Base-by-base conservation (phyloP, 1,140 invertebrate genomes). In the Akabosia matsudoensis region DNA sequence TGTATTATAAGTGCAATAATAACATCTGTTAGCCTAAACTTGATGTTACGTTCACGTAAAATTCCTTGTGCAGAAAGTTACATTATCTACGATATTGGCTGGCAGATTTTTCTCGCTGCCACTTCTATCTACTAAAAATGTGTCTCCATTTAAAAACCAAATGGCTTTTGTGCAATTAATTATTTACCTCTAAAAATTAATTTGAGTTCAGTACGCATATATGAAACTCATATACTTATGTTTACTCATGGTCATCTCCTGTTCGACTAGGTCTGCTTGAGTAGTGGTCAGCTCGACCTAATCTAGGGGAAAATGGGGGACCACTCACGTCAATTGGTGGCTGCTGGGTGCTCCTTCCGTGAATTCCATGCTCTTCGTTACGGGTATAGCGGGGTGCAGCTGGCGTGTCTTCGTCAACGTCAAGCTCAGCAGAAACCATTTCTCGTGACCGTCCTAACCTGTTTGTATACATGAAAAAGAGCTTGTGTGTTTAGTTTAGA, bases 371-470 rank as follows among this genome's bases (percentile, higher is more conserved):
- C 24, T 24, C 22, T 1, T 75, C 78, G 54, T 64, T 34, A 45
- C 75, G 28, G 0, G 72, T 33, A 22, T 72, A 45, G 0, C 78
- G 72, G 33, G 33, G 26, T n/a, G 33, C 28, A n/a, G 31, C 51
- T 14, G 74, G 52, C 34, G 22, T 24, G 26, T 74, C 72, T n/a
- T 79, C 78, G 30, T 79, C 78, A 26, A 64, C 67, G 31, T 75
- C 67, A 61, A 74, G 34, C 33, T 61, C 24, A 33, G 72, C 22
- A 18, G 75, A 79, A 24, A 73, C 70, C 56, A 73, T 74, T 73
- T 79, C 79, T n/a, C 64, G 24, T 16, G 79, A 77, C n/a, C 79
- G 33, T 16, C 79, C 79, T 34, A 78, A 74, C 70, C 79, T 79
- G 75, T 22, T 24, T 33, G 18, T 67, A 22, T 1, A 28, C 10